phyloP scores from a whole-genome alignment of 2,888 invertebrate genomes.

The Eulithis prunata region DNA sequence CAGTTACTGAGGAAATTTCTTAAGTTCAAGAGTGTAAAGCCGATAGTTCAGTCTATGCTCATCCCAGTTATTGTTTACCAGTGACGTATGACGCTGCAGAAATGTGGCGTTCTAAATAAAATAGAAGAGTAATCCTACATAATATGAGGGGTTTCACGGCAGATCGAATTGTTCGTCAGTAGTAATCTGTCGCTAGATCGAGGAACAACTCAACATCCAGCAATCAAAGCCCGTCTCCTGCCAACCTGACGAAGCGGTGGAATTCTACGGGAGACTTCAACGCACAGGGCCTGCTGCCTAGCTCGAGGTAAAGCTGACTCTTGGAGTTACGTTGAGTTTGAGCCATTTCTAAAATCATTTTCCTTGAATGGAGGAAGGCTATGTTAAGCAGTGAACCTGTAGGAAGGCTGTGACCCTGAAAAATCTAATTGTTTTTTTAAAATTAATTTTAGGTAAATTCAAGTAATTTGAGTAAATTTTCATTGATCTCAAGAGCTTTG shows the following conservation, averaged over 20 bases:
- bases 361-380: too few species aligned
- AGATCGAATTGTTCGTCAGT: constrained; percentile 40
- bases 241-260: constrained; percentile 89
- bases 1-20: too few species aligned
- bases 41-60: background rate
- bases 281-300: constrained; percentile 76
- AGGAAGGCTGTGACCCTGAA: too few species aligned
- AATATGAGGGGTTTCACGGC: constrained; percentile 14
- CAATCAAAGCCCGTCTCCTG: constrained; percentile 84
- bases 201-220: constrained; percentile 86
- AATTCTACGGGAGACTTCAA: constrained; percentile 94
- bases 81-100: background rate
- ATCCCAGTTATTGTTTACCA: background rate
- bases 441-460: too few species aligned
- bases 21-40: too few species aligned
- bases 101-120: background rate
- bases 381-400: too few species aligned
- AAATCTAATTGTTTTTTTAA: too few species aligned
- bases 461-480: too few species aligned
- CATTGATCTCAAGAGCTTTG: too few species aligned
- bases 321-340: constrained; percentile 11
- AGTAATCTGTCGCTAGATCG: constrained; percentile 65
- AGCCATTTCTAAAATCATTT: background rate
- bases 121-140: background rate
- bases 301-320: constrained; percentile 65